phyloP scores from a whole-genome alignment of 2,888 invertebrate genomes.

The Drosophila mimica region DNA sequence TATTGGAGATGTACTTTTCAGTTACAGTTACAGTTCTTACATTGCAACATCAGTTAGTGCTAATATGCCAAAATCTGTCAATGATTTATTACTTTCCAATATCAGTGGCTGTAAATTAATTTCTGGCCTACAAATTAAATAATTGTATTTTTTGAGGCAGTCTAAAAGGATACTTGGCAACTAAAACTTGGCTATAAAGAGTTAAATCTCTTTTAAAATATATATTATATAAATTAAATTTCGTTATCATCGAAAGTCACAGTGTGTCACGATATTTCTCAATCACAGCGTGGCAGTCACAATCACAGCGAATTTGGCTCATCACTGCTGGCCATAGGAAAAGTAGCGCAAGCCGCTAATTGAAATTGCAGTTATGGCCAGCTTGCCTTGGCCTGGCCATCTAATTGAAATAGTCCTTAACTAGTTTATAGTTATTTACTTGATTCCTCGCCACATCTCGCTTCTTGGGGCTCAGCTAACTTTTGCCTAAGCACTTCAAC shows the following conservation, averaged over 20 bases:
- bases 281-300: neutral
- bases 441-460: slow-evolving; percentile 11
- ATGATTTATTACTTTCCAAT: neutral
- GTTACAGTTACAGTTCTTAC: neutral
- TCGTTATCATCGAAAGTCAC: neutral
- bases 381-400: slow-evolving; percentile 55
- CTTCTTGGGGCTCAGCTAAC: slow-evolving; percentile 14
- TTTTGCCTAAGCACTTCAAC: slow-evolving; percentile 38
- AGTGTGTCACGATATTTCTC: neutral
- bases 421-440: slow-evolving; percentile 80
- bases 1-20: neutral
- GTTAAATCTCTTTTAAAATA: neutral
- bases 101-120: neutral
- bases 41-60: neutral
- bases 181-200: neutral
- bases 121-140: neutral
- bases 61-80: neutral
- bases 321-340: slow-evolving; percentile 44
- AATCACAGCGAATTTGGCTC: neutral
- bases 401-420: slow-evolving; percentile 79
- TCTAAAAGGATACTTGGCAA: neutral
- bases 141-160: neutral
- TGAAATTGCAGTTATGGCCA: slow-evolving; percentile 76
- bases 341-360: slow-evolving; percentile 76
- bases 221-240: neutral